These are phyloP conservation scores for Paramormyrops hopkinsi DNA, from an alignment of 2,797 vertebrate species.

Conservation along the genomic window DNA sequence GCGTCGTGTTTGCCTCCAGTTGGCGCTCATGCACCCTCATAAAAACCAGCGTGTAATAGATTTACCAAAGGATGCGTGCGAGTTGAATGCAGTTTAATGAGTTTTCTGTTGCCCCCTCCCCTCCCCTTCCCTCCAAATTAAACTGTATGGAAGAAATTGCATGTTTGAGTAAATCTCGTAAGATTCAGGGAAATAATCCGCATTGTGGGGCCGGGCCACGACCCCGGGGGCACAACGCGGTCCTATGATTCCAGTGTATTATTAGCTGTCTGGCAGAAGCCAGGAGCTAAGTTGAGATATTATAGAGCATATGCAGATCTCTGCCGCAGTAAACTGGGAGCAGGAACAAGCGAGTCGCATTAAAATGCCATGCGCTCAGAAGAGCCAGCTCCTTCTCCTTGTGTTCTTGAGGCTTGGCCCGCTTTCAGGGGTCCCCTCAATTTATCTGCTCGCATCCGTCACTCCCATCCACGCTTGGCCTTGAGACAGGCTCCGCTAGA, in stretches of 20 bases:
- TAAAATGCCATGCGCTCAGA: neutral
- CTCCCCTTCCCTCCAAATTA: conserved; percentile 30
- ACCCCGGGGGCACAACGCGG: conserved; percentile 35
- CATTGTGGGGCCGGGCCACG: conserved; percentile 47
- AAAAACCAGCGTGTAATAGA: conserved; percentile 39
- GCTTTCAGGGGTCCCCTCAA: neutral
- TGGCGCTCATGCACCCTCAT: conserved; percentile 3
- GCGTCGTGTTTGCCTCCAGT: conserved; percentile 26
- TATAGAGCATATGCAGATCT: conserved; percentile 32
- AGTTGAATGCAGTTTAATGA: conserved; percentile 49
- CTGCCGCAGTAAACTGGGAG: conserved; percentile 49
- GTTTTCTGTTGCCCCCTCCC: conserved; percentile 36
- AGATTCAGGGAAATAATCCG: conserved; percentile 49
- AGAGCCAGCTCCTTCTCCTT: neutral
- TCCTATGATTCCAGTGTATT: conserved; percentile 43
- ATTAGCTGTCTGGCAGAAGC: conserved; percentile 40
- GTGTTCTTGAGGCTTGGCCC: neutral
- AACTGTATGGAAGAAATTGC: conserved; percentile 42
- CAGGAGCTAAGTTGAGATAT: conserved; percentile 38
- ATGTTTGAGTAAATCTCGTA: conserved; percentile 47
- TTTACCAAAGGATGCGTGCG: conserved; percentile 41
- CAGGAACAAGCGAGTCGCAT: conserved; percentile 26
- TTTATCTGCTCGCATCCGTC: conserved; percentile 13
- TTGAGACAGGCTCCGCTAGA: conserved; percentile 36
- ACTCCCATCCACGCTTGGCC: conserved; percentile 17